These are phyloP conservation scores for Melanerpes aurifrons DNA, from an alignment of 2,113 vertebrate species.

Conservation along the genomic window DNA sequence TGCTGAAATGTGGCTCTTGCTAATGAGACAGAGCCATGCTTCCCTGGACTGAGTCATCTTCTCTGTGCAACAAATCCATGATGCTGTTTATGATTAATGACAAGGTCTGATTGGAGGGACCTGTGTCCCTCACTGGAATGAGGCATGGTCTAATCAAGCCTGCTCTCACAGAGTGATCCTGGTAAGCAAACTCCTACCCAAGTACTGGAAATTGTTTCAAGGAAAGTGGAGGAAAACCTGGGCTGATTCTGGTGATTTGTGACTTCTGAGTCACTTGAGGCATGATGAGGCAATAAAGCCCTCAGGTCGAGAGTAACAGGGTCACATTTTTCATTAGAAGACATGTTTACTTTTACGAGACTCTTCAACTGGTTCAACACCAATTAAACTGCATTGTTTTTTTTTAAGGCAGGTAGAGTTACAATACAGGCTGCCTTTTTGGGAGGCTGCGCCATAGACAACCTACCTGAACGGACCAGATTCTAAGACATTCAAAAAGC, in stretches of 20 bases:
- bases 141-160: neutral
- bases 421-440: neutral
- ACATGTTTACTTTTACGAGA: neutral
- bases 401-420: neutral
- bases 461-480: neutral
- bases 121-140: neutral
- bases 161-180: neutral
- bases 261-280: neutral
- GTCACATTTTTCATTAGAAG: neutral
- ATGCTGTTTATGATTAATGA: neutral
- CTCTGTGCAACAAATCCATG: neutral
- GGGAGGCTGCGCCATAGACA: neutral
- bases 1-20: neutral
- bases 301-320: neutral
- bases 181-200: fast-evolving
- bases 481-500: neutral
- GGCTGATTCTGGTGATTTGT: neutral
- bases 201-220: neutral
- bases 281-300: fast-evolving
- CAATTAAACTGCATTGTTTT: neutral
- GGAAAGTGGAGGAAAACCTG: neutral
- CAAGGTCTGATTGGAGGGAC: neutral
- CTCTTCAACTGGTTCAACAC: neutral
- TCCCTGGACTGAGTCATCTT: neutral
- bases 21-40: neutral